These are phyloP conservation scores for Catharus fuscescens DNA, from an alignment of 2,113 vertebrate species.

Conservation along the genomic window DNA sequence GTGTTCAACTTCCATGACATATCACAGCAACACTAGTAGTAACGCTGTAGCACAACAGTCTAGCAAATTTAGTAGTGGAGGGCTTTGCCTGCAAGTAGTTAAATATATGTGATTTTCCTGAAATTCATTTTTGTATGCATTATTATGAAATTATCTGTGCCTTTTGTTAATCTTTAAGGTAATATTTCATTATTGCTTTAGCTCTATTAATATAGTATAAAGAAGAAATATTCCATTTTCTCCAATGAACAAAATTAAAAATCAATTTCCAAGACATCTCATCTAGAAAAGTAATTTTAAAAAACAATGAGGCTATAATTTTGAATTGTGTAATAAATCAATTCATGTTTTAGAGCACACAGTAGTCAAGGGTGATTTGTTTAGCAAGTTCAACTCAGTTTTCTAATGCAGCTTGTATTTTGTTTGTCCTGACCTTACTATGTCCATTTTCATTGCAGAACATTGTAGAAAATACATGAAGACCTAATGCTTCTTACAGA, in stretches of 20 bases:
- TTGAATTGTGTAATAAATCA: background rate
- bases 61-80: background rate
- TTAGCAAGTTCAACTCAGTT: background rate
- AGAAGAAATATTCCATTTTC: background rate
- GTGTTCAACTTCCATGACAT: background rate
- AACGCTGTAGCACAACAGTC: background rate
- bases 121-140: background rate
- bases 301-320: background rate
- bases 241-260: background rate
- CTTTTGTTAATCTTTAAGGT: background rate
- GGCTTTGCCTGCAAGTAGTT: background rate
- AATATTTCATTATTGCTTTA: background rate
- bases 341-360: background rate
- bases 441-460: background rate
- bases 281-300: conserved; percentile 7
- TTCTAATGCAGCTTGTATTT: background rate
- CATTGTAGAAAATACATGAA: background rate
- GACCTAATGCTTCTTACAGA: background rate
- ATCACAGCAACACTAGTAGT: background rate
- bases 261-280: background rate
- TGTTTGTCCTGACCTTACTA: background rate
- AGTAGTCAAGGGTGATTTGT: background rate
- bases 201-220: background rate
- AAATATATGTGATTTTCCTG: background rate
- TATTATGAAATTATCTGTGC: background rate